Base-by-base conservation (phyloP, 2,888 invertebrate genomes). In the Girardia tigrina region DNA sequence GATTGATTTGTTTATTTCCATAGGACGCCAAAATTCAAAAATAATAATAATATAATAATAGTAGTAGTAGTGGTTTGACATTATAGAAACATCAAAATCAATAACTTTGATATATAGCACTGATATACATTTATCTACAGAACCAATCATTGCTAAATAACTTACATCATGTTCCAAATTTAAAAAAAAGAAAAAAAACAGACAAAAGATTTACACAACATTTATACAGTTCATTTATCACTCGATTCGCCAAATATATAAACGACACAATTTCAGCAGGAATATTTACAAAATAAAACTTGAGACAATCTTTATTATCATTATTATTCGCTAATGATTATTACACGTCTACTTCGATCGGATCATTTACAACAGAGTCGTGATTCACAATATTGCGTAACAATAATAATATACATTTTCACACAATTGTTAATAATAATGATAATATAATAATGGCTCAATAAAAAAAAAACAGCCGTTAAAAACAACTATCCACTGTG, bases 401-500 rank as follows among this genome's bases (percentile, higher is more conserved):
- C 16, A 36, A 12, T 12, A 36, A n/a, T n/a, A n/a, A n/a, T n/a
- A n/a, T n/a, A n/a, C n/a, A n/a, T n/a, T n/a, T n/a, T n/a, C n/a
- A n/a, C n/a, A n/a, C n/a, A n/a, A n/a, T n/a, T n/a, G n/a, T n/a
- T n/a, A n/a, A n/a, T n/a, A n/a, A n/a, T n/a, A n/a, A n/a, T n/a
- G n/a, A n/a, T n/a, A n/a, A n/a, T n/a, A n/a, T n/a, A n/a, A 56
- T 4, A 56, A 56, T 56, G 4, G 56, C 8, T 23, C 23, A 56
- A 56, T 56, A 36, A 16, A 36, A 56, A n/a, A 56, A 56, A 56
- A 56, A 56, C 56, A 56, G 56, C 56, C 56, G n/a, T 12, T 56
- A 56, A 56, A 56, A 56, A 56, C 56, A 56, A 56, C 23, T 56
- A 20, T 56, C n/a, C 56, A 56, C 12, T 36, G 36, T 56, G 23